Percentiles rank a stretch among this genome's conserved stretches.
phyloP scores from a whole-genome alignment of 1,140 invertebrate species.

The Heterodera schachtii region DNA sequence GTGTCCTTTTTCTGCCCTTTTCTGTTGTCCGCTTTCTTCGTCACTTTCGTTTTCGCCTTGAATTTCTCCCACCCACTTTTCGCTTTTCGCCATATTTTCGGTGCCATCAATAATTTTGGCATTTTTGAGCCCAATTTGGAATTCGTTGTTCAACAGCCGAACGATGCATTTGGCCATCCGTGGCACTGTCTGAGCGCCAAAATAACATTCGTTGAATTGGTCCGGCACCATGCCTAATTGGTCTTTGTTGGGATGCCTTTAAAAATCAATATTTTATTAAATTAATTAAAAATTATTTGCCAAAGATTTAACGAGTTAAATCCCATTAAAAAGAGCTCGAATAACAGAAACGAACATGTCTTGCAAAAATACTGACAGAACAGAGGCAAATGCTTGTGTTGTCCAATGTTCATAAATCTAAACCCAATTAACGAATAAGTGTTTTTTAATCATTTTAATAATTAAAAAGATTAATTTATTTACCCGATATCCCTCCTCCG shows the following conservation, averaged over 20 bases:
- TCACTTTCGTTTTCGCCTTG: neutral
- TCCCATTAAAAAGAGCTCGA: too few relatives aligned
- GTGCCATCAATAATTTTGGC: neutral
- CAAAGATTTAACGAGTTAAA: neutral
- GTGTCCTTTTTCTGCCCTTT: neutral
- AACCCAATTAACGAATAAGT: neutral
- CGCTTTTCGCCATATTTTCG: neutral
- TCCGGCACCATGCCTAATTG: constrained; percentile 5
- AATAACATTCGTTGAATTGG: constrained; percentile 19
- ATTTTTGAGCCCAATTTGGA: constrained; percentile 10
- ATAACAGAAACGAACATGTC: constrained; percentile 6
- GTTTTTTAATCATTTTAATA: neutral
- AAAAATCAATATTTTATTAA: constrained; percentile 3
- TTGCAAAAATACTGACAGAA: constrained; percentile 28
- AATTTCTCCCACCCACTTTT: constrained; percentile 10
- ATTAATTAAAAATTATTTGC: neutral
- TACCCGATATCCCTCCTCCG: constrained; percentile 25
- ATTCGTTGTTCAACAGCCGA: constrained; percentile 19
- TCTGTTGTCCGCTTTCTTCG: neutral
- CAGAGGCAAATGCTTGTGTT: constrained; percentile 21
- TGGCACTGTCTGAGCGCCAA: constrained; percentile 13
- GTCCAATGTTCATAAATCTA: constrained; percentile 31
- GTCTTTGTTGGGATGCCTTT: constrained; percentile 6
- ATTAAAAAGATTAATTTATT: neutral
- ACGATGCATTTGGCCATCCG: constrained; percentile 25